These are phyloP conservation scores for Helicolenus hilgendorfi DNA, from an alignment of 2,797 vertebrate genomes.

Conservation along the genomic window DNA sequence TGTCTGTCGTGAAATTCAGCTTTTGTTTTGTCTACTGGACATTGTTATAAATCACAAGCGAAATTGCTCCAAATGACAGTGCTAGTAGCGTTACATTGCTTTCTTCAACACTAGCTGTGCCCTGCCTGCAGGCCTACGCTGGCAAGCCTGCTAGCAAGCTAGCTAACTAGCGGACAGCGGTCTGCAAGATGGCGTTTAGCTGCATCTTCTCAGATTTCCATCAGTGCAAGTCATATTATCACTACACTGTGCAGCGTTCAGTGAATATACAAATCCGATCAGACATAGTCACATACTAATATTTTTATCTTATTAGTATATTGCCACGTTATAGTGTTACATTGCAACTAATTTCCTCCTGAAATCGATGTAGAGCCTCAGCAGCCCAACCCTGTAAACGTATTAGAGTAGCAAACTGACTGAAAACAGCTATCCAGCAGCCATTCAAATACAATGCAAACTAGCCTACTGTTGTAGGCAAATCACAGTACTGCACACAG, in stretches of 20 bases:
- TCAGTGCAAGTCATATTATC: constrained; percentile 74
- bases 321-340: background rate
- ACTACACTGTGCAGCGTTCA: constrained; percentile 4
- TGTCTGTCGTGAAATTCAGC: background rate
- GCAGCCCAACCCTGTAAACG: background rate
- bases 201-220: constrained; percentile 84
- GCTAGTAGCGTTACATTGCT: background rate
- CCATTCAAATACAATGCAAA: constrained; percentile 84
- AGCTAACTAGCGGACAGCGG: constrained; percentile 89
- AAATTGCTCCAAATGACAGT: background rate
- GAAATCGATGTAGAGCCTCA: background rate
- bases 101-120: constrained; percentile 33
- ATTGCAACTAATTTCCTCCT: background rate
- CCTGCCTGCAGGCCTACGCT: constrained; percentile 77
- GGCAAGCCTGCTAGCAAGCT: constrained; percentile 75
- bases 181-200: constrained; percentile 97
- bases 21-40: background rate
- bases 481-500: constrained; percentile 76
- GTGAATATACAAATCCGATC: background rate
- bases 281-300: background rate
- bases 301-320: too few relatives aligned
- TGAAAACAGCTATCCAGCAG: constrained; percentile 49
- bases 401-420: constrained; percentile 13
- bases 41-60: background rate
- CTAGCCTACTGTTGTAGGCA: constrained; percentile 66